Evolutionary conservation across 2,888 invertebrate species (phyloP).

Genomic region (Morpho achilles): DNA sequence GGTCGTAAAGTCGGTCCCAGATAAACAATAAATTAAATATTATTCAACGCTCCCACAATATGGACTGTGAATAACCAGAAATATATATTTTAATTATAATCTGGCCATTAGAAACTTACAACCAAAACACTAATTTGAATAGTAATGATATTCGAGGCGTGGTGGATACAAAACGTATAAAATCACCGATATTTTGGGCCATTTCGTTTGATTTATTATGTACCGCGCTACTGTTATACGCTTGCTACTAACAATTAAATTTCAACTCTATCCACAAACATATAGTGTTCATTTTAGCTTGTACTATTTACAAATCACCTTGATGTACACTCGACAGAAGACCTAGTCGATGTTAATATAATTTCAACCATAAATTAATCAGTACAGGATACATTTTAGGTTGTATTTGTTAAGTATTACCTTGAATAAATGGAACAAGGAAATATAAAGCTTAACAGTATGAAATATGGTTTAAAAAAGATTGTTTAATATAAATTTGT

Average conservation of each 20-base stretch:
- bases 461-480: not conserved
- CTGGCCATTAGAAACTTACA: slow-evolving; percentile 14
- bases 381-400: too few relatives aligned
- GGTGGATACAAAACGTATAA: slow-evolving; percentile 25
- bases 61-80: slow-evolving; percentile 1
- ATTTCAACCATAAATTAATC: too few relatives aligned
- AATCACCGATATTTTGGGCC: slow-evolving; percentile 57
- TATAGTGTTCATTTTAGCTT: not conserved
- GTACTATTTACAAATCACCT: too few relatives aligned
- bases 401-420: not conserved
- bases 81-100: slow-evolving; percentile 9
- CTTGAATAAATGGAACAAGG: not conserved
- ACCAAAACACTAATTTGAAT: slow-evolving; percentile 20
- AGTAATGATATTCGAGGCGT: slow-evolving; percentile 26
- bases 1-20: not conserved
- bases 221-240: slow-evolving; percentile 33
- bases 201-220: slow-evolving; percentile 56
- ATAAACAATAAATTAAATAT: not conserved
- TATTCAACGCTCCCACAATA: not conserved
- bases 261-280: not conserved
- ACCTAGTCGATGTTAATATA: too few relatives aligned
- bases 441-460: not conserved
- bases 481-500: not conserved
- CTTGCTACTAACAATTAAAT: not conserved
- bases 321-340: too few relatives aligned